Percentiles rank a stretch among this genome's conserved stretches.
These are phyloP conservation scores for Nanorana parkeri DNA, from an alignment of 2,113 vertebrate genomes.

Conservation along the genomic window DNA sequence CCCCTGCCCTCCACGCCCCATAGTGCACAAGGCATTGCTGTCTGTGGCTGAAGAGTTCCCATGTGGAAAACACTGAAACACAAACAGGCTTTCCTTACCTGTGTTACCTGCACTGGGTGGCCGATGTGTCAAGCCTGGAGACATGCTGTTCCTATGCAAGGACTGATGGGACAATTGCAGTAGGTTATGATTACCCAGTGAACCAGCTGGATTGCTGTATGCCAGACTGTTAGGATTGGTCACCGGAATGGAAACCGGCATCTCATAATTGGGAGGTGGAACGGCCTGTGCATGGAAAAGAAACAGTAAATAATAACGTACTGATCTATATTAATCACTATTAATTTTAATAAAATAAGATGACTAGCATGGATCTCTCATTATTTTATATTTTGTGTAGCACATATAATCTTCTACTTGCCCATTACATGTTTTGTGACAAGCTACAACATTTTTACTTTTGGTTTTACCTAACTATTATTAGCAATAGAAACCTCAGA, in stretches of 20 bases:
- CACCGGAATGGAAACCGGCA: conserved; percentile 97
- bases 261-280: conserved; percentile 96
- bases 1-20: too few species aligned
- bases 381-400: too few species aligned
- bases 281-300: conserved; percentile 80
- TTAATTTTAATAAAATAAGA: too few species aligned
- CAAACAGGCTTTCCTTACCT: conserved; percentile 66
- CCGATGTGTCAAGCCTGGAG: conserved; percentile 94
- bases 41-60: too few species aligned
- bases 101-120: conserved; percentile 97
- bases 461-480: too few species aligned
- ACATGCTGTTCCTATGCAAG: conserved; percentile 99
- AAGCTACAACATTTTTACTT: too few species aligned
- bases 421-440: too few species aligned
- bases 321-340: conserved; percentile 25
- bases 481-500: too few species aligned
- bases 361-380: too few species aligned
- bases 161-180: conserved; percentile 94
- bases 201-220: conserved; percentile 93
- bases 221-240: conserved; percentile 96
- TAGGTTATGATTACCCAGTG: conserved; percentile 96
- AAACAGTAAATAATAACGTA: conserved; percentile 61
- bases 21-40: too few species aligned
- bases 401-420: too few species aligned
- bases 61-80: too few species aligned